Conservation (phyloP, 1,140 invertebrate species). For the Heliothis subflexa region DNA sequence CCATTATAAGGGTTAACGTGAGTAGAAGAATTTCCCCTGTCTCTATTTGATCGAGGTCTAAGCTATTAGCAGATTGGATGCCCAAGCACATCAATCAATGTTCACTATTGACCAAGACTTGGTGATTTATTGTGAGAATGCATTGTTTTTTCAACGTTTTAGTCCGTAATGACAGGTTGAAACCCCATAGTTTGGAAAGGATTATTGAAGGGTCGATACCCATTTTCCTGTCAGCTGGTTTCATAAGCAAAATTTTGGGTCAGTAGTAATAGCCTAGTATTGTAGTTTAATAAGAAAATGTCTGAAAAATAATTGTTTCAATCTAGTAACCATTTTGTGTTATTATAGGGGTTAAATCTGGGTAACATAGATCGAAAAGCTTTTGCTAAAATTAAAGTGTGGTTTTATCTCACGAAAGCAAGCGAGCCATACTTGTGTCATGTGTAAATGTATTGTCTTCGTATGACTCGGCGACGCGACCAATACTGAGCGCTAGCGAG, state of each 20-base stretch:
- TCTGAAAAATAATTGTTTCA: too few relatives aligned
- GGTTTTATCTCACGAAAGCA: too few relatives aligned
- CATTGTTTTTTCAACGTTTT: slow-evolving; percentile 46
- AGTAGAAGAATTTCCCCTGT: slow-evolving; percentile 52
- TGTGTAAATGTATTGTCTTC: too few relatives aligned
- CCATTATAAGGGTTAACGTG: slow-evolving; percentile 61
- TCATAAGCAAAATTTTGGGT: too few relatives aligned
- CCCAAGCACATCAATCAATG: slow-evolving; percentile 64
- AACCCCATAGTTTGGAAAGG: neutral
- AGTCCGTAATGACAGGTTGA: slow-evolving; percentile 13
- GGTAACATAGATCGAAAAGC: too few relatives aligned
- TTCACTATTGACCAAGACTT: slow-evolving; percentile 50
- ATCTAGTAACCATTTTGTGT: too few relatives aligned
- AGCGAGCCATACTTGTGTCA: too few relatives aligned
- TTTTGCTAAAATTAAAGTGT: too few relatives aligned
- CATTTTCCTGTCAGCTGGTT: neutral
- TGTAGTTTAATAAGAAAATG: neutral
- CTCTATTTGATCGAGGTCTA: slow-evolving; percentile 60
- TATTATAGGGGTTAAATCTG: too few relatives aligned
- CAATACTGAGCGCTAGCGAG: too few relatives aligned
- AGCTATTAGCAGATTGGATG: slow-evolving; percentile 68
- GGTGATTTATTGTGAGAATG: slow-evolving; percentile 61
- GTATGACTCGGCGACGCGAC: too few relatives aligned
- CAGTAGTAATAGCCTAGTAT: too few relatives aligned
- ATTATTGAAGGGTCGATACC: neutral